Conservation (phyloP, 1,140 invertebrate species). For the Hetaerina americana region DNA sequence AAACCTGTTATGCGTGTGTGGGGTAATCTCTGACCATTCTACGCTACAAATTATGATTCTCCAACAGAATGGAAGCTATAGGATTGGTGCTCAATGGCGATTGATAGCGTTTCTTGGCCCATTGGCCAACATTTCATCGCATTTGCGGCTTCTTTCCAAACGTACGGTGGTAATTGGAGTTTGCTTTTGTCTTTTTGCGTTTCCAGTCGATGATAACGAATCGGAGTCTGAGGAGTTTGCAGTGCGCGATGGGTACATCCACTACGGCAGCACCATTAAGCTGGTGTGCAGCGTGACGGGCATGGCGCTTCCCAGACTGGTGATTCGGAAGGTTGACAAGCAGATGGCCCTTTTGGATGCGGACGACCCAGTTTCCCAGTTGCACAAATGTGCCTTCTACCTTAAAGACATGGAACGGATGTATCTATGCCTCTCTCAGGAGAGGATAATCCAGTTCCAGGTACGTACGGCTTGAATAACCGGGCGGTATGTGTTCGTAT, state of each 20-base stretch:
- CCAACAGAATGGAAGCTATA: too few relatives aligned
- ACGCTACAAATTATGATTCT: too few relatives aligned
- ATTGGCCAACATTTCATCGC: too few relatives aligned
- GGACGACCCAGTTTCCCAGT: constrained; percentile 95
- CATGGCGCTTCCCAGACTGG: constrained; percentile 91
- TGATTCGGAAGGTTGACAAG: constrained; percentile 98
- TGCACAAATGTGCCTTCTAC: constrained; percentile 99
- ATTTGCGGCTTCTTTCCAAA: too few relatives aligned
- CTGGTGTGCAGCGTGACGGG: constrained; percentile 97
- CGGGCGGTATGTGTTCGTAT: too few relatives aligned
- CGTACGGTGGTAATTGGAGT: too few relatives aligned
- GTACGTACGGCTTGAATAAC: constrained; percentile 29
- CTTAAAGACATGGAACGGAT: constrained; percentile 99
- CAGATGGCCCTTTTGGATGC: constrained; percentile 96
- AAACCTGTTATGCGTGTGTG: too few relatives aligned
- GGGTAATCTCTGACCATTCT: too few relatives aligned
- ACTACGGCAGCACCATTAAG: constrained; percentile 96
- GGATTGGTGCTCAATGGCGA: too few relatives aligned
- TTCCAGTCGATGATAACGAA: constrained; percentile 83
- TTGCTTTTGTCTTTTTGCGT: too few relatives aligned
- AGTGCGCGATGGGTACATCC: constrained; percentile 95
- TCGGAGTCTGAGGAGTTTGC: constrained; percentile 95
- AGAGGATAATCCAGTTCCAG: constrained; percentile 98
- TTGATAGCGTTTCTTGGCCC: too few relatives aligned
- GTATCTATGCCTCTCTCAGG: constrained; percentile 97